Percentiles rank a stretch among this genome's conserved stretches.
phyloP scores from a whole-genome alignment of 2,797 vertebrate species.

The Pampus argenteus region DNA sequence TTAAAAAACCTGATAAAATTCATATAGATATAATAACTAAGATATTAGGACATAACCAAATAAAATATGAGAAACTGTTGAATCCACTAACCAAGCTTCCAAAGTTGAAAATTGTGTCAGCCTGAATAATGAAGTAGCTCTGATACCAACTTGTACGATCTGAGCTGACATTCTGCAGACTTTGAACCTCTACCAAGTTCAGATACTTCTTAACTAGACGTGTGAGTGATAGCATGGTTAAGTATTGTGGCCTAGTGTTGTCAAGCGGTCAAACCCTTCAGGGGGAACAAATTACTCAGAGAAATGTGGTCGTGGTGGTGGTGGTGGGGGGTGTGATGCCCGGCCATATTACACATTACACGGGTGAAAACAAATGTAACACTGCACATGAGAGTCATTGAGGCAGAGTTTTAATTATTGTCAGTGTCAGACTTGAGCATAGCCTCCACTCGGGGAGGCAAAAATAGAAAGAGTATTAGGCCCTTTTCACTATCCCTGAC shows the following conservation, averaged over 20 bases:
- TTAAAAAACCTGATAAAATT: conserved; percentile 7
- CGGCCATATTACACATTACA: conserved; percentile 66
- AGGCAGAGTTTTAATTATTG: conserved; percentile 83
- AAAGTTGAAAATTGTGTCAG: conserved; percentile 46
- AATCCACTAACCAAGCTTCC: conserved; percentile 31
- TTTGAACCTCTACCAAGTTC: conserved; percentile 53
- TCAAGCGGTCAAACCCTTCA: conserved; percentile 73
- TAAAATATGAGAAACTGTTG: conserved; percentile 3
- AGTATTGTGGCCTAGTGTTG: conserved; percentile 68
- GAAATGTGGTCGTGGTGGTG: too few species aligned
- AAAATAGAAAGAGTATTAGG: conserved; percentile 80
- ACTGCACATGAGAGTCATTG: conserved; percentile 67
- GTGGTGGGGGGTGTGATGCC: conserved; percentile 41
- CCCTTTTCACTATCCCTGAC: conserved; percentile 78
- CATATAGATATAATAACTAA: conserved; percentile 9
- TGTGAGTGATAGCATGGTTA: conserved; percentile 72
- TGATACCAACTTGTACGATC: conserved; percentile 21
- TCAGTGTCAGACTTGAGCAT: conserved; percentile 77
- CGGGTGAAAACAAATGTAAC: conserved; percentile 76
- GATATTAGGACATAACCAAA: conserved; percentile 13
- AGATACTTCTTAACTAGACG: conserved; percentile 69
- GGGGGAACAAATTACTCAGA: conserved; percentile 75
- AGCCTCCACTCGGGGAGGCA: conserved; percentile 67
- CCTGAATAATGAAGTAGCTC: conserved; percentile 49
- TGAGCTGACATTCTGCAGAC: conserved; percentile 33